phyloP scores from a whole-genome alignment of 2,888 invertebrate species.

The Polyommatus iphigenia region DNA sequence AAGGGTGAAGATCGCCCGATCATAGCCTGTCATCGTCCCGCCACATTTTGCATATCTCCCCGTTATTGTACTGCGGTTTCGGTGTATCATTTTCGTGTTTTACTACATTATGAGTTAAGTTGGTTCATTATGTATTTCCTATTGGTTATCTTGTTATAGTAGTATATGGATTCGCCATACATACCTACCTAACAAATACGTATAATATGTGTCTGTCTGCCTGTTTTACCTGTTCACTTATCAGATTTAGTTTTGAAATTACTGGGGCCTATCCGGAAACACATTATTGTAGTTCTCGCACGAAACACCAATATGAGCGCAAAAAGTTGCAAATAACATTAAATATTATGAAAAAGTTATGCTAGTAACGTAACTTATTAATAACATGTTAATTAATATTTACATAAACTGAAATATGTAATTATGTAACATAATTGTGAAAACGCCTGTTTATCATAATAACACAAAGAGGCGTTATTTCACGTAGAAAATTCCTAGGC shows the following conservation, averaged over 20 bases:
- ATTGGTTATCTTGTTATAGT: too few relatives aligned
- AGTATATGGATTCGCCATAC: too few relatives aligned
- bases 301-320: background rate
- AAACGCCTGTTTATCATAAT: background rate
- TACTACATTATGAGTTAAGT: background rate
- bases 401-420: background rate
- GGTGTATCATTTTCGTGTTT: slow-evolving; percentile 44
- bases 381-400: background rate
- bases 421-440: background rate
- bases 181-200: too few relatives aligned
- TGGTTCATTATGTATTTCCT: slow-evolving; percentile 1
- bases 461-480: slow-evolving; percentile 30
- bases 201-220: too few relatives aligned
- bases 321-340: background rate
- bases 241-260: too few relatives aligned
- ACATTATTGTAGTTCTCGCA: background rate
- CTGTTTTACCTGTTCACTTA: too few relatives aligned
- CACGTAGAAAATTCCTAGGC: slow-evolving; percentile 35
- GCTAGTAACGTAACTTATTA: too few relatives aligned
- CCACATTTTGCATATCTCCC: slow-evolving; percentile 67
- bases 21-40: slow-evolving; percentile 66
- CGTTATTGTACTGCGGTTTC: slow-evolving; percentile 50
- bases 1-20: slow-evolving; percentile 75
- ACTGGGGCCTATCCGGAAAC: too few relatives aligned
- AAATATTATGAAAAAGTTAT: too few relatives aligned